Evolutionary conservation across 2,797 vertebrate genomes (phyloP).

Genomic region (Pangasius macronema): DNA sequence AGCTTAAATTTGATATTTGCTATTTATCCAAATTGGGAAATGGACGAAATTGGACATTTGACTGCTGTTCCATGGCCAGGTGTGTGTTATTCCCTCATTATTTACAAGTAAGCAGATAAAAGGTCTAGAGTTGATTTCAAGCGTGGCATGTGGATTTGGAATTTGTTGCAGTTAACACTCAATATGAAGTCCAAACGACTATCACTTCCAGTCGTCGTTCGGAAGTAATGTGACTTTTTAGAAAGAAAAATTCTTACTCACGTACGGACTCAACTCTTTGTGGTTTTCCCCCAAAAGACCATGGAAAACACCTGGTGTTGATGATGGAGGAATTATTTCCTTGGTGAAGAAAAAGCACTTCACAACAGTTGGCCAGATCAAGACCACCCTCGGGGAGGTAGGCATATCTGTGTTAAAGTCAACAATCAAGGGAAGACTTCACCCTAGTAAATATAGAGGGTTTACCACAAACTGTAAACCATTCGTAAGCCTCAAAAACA

Average conservation of each 20-base stretch:
- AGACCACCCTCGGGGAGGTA: background rate
- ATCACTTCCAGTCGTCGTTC: background rate
- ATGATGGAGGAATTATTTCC: background rate
- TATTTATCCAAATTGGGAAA: no score
- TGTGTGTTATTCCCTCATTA: background rate
- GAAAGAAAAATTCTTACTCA: no score
- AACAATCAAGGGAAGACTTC: background rate
- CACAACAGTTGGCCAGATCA: background rate
- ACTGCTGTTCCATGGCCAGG: background rate
- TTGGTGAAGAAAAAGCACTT: background rate
- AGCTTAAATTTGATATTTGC: no score
- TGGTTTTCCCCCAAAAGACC: no score
- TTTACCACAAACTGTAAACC: background rate
- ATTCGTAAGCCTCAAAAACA: background rate
- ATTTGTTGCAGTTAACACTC: background rate
- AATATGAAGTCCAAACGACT: background rate
- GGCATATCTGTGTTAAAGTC: background rate
- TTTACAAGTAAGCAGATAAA: background rate
- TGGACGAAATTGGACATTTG: background rate
- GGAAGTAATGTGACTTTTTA: no score
- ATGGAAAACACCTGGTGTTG: background rate
- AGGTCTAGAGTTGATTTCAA: background rate
- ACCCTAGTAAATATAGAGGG: background rate
- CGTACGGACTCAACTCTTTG: no score
- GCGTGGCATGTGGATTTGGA: background rate